Percentiles rank a stretch among this genome's conserved stretches.
Conservation (phyloP, 2,113 vertebrate species). For the Melanostigma gelatinosum region DNA sequence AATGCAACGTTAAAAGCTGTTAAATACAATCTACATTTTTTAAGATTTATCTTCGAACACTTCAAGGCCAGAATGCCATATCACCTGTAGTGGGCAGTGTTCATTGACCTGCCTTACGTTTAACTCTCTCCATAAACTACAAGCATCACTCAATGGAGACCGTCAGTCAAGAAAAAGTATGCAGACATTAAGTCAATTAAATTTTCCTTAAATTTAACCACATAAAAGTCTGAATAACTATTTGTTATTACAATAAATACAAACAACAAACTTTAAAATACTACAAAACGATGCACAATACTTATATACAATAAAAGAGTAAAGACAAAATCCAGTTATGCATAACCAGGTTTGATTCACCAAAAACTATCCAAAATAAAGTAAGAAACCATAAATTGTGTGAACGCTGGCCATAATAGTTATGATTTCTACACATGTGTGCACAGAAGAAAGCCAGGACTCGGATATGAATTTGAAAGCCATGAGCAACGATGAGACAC, state of each 20-base stretch:
- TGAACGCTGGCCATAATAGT: too few species aligned
- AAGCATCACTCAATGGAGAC: neutral
- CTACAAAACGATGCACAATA: neutral
- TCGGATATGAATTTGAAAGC: too few species aligned
- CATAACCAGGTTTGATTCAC: neutral
- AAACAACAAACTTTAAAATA: neutral
- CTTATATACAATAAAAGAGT: neutral
- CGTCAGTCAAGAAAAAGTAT: too few species aligned
- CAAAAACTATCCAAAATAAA: neutral
- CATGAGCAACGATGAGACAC: neutral
- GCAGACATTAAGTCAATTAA: neutral
- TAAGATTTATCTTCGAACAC: neutral
- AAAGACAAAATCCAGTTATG: neutral
- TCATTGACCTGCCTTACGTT: neutral
- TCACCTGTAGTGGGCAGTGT: neutral
- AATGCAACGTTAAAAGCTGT: neutral
- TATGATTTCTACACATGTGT: too few species aligned
- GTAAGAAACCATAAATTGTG: too few species aligned
- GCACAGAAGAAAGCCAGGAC: too few species aligned
- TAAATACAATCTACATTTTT: neutral
- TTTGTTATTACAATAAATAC: neutral
- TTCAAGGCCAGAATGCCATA: neutral
- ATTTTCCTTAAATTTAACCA: neutral
- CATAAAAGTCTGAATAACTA: neutral
- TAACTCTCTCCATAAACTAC: neutral